Evolutionary conservation across 2,797 vertebrate genomes (phyloP), one percentile per base, ranked within the genome.

Genomic region (Falco biarmicus): DNA sequence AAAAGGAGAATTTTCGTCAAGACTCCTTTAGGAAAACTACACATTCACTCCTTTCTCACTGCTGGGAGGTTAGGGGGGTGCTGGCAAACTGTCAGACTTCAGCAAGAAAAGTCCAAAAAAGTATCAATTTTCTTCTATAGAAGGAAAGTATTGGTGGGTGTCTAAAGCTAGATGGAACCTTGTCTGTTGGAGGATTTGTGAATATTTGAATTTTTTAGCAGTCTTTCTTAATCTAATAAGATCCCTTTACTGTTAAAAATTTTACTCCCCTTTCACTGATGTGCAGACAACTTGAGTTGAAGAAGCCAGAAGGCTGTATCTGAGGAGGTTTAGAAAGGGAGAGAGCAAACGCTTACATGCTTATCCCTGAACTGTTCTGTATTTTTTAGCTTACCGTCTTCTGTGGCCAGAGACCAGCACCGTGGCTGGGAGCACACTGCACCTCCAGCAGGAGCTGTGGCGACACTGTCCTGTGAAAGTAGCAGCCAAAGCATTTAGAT

Each of bases 351-450:
- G 47, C n/a, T 21, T 75, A 7, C 0, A 0, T 73, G 18, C 43
- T 84, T 64, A 47, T 60, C 17, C 13, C 22, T 57, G 22, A 69
- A 59, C 17, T n/a, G 10, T 70, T 87, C 19, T 59, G 4, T 64
- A 5, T 43, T 56, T 71, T 76, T 61, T 70, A 51, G 32, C n/a
- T 87, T 75, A 17, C 13, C 3, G 7, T 15, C 4, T 31, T 45
- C 51, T 56, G 32, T 74, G 80, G 47, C 66, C 34, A 51, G 51
- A 60, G 32, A 25, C 19, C 13, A 5, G 43, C 18, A 28, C 18
- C 47, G 16, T 19, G 18, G 9, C 48, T 4, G 26, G 57, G 41
- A 66, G 31, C 0, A 1, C 19, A 15, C 9, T 78, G 28, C 0
- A 0, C 22, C 82, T 89, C 41, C 9, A 73, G 43, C 28, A 56